Evolutionary conservation across 2,888 invertebrate genomes (phyloP).

Genomic region (Rotaria sp.): DNA sequence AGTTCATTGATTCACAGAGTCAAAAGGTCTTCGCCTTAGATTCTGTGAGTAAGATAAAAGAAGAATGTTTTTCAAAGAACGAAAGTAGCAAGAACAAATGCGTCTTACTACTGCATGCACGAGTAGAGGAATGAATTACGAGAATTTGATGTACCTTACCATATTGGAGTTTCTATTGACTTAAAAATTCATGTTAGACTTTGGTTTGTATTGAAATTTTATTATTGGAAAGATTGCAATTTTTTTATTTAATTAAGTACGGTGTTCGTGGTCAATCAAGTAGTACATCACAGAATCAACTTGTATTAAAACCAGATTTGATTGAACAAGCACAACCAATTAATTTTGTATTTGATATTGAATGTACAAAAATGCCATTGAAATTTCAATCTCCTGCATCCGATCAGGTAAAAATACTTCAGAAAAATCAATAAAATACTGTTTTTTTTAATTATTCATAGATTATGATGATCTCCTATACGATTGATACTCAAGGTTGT

Average conservation of each 20-base stretch:
- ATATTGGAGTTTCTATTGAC: constrained; percentile 90
- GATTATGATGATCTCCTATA: too few species aligned
- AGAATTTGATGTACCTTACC: constrained; percentile 51
- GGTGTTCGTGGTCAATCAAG: neutral
- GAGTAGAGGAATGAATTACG: too few species aligned
- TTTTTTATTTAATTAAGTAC: neutral
- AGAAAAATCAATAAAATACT: too few species aligned
- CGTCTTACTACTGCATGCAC: too few species aligned
- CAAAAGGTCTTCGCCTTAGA: too few species aligned
- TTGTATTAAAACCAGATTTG: neutral
- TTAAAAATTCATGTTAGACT: constrained; percentile 83
- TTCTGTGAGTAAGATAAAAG: too few species aligned
- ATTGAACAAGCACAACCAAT: constrained; percentile 66
- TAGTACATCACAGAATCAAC: neutral
- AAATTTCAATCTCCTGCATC: constrained; percentile 83
- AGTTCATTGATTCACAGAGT: too few species aligned
- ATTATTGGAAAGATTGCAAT: too few species aligned
- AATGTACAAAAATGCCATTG: constrained; percentile 90
- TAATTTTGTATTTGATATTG: constrained; percentile 89
- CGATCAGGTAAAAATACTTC: constrained; percentile 64
- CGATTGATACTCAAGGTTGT: too few species aligned
- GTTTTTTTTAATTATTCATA: too few species aligned
- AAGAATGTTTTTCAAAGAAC: too few species aligned
- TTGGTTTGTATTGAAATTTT: constrained; percentile 69
- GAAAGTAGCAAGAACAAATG: too few species aligned